Evolutionary conservation across 2,888 invertebrate genomes (phyloP), one percentile per base, ranked within the genome.

Genomic region (Clivina fossor): DNA sequence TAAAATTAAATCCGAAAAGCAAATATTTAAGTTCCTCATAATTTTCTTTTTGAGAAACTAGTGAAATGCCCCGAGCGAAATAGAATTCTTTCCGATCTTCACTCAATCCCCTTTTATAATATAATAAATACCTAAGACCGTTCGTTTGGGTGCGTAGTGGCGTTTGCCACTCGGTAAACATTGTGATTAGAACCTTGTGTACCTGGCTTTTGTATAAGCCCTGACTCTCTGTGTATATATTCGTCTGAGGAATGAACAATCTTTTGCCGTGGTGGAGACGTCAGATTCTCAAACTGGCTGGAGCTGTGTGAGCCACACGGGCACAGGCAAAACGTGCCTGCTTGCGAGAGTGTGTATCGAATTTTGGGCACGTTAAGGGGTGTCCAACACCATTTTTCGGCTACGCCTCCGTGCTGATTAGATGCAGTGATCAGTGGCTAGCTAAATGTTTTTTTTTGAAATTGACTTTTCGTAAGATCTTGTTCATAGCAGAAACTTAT

Each of bases 161-260:
- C 11, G 37, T 18, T 48, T 15, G 38, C 55, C 55, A 47, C 47
- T 55, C 26, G n/a, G 47, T 55, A 38, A 38, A 55, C 40, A 46
- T 47, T 15, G 46, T 55, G 55, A 38, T 46, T 38, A 46, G 55
- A 47, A 55, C 44, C 44, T 20, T 55, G n/a, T n/a, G 3, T 55
- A 55, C 55, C 55, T 55, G 47, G 9, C 4, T 15, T 9, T 9
- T 4, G n/a, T n/a, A n/a, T n/a, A n/a, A n/a, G n/a, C n/a, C 43
- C 43, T 26, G 46, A 37, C 53, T 18, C 18, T 28, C 51, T 32
- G n/a, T n/a, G n/a, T n/a, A n/a, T n/a, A n/a, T n/a, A n/a, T n/a
- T n/a, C n/a, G n/a, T n/a, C n/a, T n/a, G n/a, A n/a, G n/a, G n/a
- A n/a, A n/a, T n/a, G n/a, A n/a, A n/a, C n/a, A n/a, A n/a, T n/a